phyloP scores from a whole-genome alignment of 2,113 vertebrate genomes.

The Ancistrus triradiatus region DNA sequence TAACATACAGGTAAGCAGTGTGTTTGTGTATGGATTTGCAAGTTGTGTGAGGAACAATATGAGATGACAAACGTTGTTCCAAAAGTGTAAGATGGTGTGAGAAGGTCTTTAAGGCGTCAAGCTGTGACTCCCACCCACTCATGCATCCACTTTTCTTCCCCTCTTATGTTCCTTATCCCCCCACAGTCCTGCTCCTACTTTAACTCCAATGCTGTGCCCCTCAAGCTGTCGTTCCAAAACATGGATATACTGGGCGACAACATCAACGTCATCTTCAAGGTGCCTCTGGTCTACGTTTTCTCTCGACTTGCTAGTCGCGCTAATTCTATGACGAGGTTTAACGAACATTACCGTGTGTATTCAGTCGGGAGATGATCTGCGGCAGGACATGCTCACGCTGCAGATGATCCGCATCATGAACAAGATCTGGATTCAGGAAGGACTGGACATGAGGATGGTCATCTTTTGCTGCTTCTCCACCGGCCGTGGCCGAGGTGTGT shows the following conservation, averaged over 20 bases:
- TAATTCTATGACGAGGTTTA: background rate
- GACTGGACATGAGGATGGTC: conserved; percentile 97
- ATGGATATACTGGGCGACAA: conserved; percentile 83
- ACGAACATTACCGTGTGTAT: background rate
- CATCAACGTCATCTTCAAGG: conserved; percentile 95
- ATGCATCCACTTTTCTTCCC: background rate
- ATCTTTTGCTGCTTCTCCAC: conserved; percentile 95
- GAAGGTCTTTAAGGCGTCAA: too few species aligned
- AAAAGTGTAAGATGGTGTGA: too few species aligned
- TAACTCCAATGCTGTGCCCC: conserved; percentile 93
- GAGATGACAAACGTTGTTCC: too few species aligned
- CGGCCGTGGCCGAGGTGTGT: conserved; percentile 77
- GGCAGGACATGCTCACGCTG: conserved; percentile 97
- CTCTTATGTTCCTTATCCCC: background rate
- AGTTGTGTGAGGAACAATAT: too few species aligned
- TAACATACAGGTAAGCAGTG: conserved; percentile 76
- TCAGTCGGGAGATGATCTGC: conserved; percentile 90
- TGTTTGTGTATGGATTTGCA: too few species aligned
- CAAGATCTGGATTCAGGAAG: conserved; percentile 98
- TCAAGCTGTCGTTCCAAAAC: conserved; percentile 92
- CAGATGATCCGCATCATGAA: conserved; percentile 98
- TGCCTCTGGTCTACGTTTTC: too few species aligned
- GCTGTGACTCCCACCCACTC: background rate
- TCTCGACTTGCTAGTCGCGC: background rate
- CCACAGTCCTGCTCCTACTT: conserved; percentile 90